Base-by-base conservation (phyloP, 2,113 vertebrate genomes). In the Sander vitreus region DNA sequence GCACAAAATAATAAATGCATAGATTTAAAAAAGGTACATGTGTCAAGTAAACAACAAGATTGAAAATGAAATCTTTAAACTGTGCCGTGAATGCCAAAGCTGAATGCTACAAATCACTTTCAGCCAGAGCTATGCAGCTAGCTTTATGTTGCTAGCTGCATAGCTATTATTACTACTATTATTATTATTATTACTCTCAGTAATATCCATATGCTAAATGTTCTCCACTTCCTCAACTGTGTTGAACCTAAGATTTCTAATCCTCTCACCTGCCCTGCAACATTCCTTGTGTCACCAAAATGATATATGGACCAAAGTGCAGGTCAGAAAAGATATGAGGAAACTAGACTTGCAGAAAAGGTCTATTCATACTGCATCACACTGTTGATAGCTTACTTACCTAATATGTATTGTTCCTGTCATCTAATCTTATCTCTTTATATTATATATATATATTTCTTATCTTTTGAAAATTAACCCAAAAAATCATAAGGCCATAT, bases 1-100 rank as follows among this genome's bases (percentile, higher is more conserved):
- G 82, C 81, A 91, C 82, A 63, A 85, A 78, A 71, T 68, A 89
- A 81, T 63, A 57, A 81, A 90, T 90, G 89, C 88, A 88, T 85
- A 86, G 85, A 76, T 79, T 67, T 43, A 57, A 53, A 48, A 48
- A 47, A 76, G 21, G 45, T 69, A 77, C 10, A 58, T 1, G 25
- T 70, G 50, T 76, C 54, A 68, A 57, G 63, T 71, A 36, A 83
- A 33, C 27, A n/a, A 45, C 63, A 19, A 25, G 25, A 71, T n/a
- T 45, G 25, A 33, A 53, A 21, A 23, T 43, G n/a, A 76, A 25
- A 67, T 53, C 9, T 25, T 39, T 11, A 76, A 66, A 72, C 54
- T 77, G 75, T 76, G 77, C 73, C 63, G 63, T 60, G 23, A 69
- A 76, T 0, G 1, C 18, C n/a, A 54, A 68, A 73, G 33, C 45